These are phyloP conservation scores for Ailuropoda melanoleuca DNA, from an alignment of 2,113 vertebrate genomes.

Conservation along the genomic window DNA sequence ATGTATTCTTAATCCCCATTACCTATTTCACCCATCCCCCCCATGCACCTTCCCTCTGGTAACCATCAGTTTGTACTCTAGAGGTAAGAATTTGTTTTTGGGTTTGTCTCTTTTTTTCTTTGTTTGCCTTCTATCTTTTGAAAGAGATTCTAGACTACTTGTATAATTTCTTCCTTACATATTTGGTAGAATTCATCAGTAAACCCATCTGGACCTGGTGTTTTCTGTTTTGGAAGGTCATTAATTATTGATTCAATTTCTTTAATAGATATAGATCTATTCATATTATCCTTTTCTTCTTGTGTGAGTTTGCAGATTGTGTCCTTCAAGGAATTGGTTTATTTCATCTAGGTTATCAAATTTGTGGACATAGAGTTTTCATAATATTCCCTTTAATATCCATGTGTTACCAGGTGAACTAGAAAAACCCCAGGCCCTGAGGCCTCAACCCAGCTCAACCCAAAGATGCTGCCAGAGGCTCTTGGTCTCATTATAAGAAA, in stretches of 20 bases:
- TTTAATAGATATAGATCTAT: neutral
- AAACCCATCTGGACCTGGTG: neutral
- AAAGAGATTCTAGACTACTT: neutral
- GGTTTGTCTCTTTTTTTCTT: neutral
- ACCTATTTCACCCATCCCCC: neutral
- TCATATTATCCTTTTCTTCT: neutral
- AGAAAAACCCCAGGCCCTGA: neutral
- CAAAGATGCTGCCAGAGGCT: neutral
- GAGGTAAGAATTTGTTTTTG: neutral
- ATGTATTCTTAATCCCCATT: neutral
- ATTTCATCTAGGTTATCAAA: neutral
- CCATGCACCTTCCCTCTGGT: neutral
- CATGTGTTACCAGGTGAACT: neutral
- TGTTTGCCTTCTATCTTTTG: neutral
- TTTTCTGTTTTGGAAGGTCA: neutral
- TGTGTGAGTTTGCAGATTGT: neutral
- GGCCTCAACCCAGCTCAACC: neutral
- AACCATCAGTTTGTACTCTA: neutral
- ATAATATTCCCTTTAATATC: neutral
- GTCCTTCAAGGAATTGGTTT: neutral
- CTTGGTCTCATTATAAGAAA: neutral
- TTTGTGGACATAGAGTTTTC: neutral
- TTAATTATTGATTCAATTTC: neutral
- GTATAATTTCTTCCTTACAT: neutral
- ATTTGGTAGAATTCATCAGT: neutral